These are phyloP conservation scores for Caenorhabditis doughertyi DNA, from an alignment of 2,888 invertebrate genomes.

Conservation along the genomic window DNA sequence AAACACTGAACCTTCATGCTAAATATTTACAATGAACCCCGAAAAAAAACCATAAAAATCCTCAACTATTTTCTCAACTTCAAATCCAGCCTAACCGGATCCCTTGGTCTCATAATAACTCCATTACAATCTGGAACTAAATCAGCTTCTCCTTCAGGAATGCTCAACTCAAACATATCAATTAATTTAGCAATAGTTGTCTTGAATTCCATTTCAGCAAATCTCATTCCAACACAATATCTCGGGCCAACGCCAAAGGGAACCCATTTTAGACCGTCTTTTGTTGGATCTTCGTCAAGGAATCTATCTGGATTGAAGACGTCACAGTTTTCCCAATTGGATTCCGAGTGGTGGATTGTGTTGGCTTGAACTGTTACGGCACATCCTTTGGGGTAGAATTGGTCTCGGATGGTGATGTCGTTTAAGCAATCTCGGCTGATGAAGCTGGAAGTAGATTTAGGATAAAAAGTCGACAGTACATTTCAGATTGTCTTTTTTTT, in stretches of 20 bases:
- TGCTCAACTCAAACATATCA: slow-evolving; percentile 59
- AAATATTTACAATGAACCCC: too few species aligned
- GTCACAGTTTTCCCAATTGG: slow-evolving; percentile 74
- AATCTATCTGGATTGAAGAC: slow-evolving; percentile 76
- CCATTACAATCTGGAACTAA: slow-evolving; percentile 56
- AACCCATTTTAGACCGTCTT: slow-evolving; percentile 74
- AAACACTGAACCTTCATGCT: too few species aligned
- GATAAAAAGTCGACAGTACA: too few species aligned
- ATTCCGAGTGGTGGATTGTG: slow-evolving; percentile 58
- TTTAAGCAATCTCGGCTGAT: slow-evolving; percentile 71
- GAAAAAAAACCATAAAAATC: too few species aligned
- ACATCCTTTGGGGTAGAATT: slow-evolving; percentile 67
- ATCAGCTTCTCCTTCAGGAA: slow-evolving; percentile 16
- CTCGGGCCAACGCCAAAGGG: slow-evolving; percentile 80
- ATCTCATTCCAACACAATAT: slow-evolving; percentile 79
- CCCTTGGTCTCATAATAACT: slow-evolving; percentile 60
- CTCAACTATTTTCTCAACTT: slow-evolving; percentile 1
- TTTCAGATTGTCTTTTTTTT: not conserved
- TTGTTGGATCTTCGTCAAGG: slow-evolving; percentile 36
- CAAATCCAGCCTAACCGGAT: slow-evolving; percentile 41
- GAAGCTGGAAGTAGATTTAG: slow-evolving; percentile 77
- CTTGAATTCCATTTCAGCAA: slow-evolving; percentile 81
- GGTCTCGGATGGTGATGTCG: slow-evolving; percentile 69
- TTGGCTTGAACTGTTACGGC: slow-evolving; percentile 57
- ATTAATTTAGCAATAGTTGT: slow-evolving; percentile 71